Percentiles rank a stretch among this genome's conserved stretches.
phyloP scores from a whole-genome alignment of 2,888 invertebrate species.

The Caradrina clavipalpis region DNA sequence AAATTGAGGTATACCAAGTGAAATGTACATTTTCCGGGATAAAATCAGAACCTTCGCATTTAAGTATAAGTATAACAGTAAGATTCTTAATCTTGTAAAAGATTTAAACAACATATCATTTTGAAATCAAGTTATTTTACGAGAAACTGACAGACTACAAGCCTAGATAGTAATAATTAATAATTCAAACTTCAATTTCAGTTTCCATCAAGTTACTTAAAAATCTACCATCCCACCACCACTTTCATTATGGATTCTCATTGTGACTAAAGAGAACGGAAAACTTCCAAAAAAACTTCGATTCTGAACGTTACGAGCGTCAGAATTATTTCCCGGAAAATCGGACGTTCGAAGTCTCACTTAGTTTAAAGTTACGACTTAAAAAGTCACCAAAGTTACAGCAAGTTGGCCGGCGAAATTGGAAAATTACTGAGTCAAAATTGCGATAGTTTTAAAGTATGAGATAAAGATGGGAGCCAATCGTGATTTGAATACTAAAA shows the following conservation, averaged over 20 bases:
- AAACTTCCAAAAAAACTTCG: constrained; percentile 6
- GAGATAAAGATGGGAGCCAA: not conserved
- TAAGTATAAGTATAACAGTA: too few relatives aligned
- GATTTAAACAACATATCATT: too few relatives aligned
- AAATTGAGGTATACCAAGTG: too few relatives aligned
- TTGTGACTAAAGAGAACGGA: constrained; percentile 10
- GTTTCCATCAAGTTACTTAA: not conserved
- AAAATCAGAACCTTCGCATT: too few relatives aligned
- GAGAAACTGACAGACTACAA: too few relatives aligned
- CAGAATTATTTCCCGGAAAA: constrained; percentile 48
- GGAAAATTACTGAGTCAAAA: constrained; percentile 60
- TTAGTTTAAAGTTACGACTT: constrained; percentile 54
- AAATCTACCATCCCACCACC: not conserved
- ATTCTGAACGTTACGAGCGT: constrained; percentile 6
- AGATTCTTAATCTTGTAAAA: too few relatives aligned
- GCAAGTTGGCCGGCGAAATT: constrained; percentile 44
- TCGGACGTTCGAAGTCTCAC: constrained; percentile 32
- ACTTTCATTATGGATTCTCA: not conserved
- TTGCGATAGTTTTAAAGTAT: constrained; percentile 56
- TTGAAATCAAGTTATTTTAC: too few relatives aligned
- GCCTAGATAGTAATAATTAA: too few relatives aligned
- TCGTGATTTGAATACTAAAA: not conserved
- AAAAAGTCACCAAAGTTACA: constrained; percentile 41
- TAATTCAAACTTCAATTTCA: not conserved
- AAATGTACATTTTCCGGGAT: too few relatives aligned